Conservation (phyloP, 37 sponge, comb jelly and placozoan species). For the Halichondria panicea region DNA sequence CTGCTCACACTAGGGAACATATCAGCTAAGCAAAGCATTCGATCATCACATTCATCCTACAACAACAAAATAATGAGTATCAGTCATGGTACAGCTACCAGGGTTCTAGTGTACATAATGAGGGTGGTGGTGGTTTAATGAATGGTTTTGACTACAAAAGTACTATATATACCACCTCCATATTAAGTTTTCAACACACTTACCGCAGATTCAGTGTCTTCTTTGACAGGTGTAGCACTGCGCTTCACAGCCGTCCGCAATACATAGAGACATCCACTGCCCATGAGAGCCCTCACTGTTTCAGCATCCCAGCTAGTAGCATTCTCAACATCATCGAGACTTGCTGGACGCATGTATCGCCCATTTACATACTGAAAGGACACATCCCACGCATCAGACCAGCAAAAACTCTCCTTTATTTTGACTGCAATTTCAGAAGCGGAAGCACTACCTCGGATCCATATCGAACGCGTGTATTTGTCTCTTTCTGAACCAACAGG, state of each 20-base stretch:
- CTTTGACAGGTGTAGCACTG: too few relatives aligned
- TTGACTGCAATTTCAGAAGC: background rate
- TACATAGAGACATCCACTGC: constrained; percentile 12
- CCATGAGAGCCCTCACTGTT: constrained; percentile 12
- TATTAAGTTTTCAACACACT: too few relatives aligned
- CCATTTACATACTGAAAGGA: constrained; percentile 19
- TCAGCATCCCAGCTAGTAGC: constrained; percentile 30
- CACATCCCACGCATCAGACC: background rate
- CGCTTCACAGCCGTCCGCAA: background rate
- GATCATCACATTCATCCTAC: too few relatives aligned
- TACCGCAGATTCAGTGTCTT: too few relatives aligned
- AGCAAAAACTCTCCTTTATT: background rate
- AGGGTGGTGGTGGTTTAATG: too few relatives aligned
- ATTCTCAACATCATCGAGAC: constrained; percentile 11
- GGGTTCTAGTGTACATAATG: too few relatives aligned
- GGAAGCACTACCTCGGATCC: background rate
- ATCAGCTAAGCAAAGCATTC: too few relatives aligned
- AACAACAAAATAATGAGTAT: too few relatives aligned
- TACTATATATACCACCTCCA: too few relatives aligned
- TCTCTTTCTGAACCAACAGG: constrained; percentile 9
- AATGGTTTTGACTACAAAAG: too few relatives aligned
- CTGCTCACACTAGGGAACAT: too few relatives aligned
- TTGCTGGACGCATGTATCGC: constrained; percentile 5
- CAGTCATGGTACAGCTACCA: too few relatives aligned
- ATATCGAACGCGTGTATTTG: background rate